A percentile compares a stretch with the other conserved stretches of the same genome.
Conservation (phyloP, 2,797 vertebrate genomes). For the Anabacerthia variegaticeps region DNA sequence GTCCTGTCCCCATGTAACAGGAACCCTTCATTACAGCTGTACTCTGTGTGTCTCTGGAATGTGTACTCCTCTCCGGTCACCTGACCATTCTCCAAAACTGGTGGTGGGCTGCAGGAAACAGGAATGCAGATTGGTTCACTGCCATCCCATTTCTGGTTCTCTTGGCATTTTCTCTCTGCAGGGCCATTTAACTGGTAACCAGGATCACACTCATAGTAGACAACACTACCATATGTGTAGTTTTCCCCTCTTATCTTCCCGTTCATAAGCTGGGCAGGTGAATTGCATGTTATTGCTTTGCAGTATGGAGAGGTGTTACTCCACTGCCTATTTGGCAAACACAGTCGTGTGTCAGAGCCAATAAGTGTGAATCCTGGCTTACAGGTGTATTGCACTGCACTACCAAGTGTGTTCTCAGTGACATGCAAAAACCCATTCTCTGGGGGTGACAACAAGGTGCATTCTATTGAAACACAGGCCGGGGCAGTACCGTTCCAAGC, state of each 20-base stretch:
- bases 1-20: conserved; percentile 80
- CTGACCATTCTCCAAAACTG: conserved; percentile 74
- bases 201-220: conserved; percentile 84
- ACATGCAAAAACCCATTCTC: conserved; percentile 85
- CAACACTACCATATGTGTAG: conserved; percentile 77
- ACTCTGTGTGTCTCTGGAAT: conserved; percentile 80
- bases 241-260: conserved; percentile 79
- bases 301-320: conserved; percentile 83
- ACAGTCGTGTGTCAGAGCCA: conserved; percentile 84
- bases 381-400: conserved; percentile 84
- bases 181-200: conserved; percentile 87
- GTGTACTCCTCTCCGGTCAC: conserved; percentile 82
- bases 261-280: conserved; percentile 79
- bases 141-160: conserved; percentile 84
- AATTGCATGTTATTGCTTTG: conserved; percentile 77
- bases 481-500: conserved; percentile 95
- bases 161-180: conserved; percentile 81
- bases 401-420: conserved; percentile 83
- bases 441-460: conserved; percentile 80
- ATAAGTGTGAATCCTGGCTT: conserved; percentile 84
- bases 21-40: conserved; percentile 86
- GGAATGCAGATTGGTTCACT: conserved; percentile 85
- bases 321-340: conserved; percentile 87
- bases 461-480: conserved; percentile 85
- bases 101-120: conserved; percentile 84